Evolutionary conservation across 2,113 vertebrate genomes (phyloP), one percentile per base, ranked within the genome.

Genomic region (Aptenodytes forsteri): DNA sequence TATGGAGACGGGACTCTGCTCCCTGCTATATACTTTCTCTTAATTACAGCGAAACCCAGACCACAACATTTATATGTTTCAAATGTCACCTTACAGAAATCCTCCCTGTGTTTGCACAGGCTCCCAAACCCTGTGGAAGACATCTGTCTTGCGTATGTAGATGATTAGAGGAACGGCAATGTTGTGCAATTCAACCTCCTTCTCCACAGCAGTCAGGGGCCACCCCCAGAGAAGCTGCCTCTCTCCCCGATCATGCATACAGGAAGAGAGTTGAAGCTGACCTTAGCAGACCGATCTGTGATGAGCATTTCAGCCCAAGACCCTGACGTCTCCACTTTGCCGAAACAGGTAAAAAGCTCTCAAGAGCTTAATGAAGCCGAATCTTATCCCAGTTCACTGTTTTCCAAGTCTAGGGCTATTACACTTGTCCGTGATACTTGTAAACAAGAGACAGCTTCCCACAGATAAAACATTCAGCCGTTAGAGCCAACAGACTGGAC

Each of bases 221-320:
- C 50, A 40, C 50, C 23, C 34, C 32, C 26, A 30, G 32, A 52
- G 49, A 29, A 85, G 54, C 47, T 15, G 25, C 25, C 29, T 65
- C 44, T 65, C 40, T 58, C 59, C 44, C 46, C 3, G 2, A 13
- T 5, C 49, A 3, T 0, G 5, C 6, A 4, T 30, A 36, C 16
- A 10, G 54, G 44, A 79, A 56, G 20, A 20, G 77, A 86, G 70
- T 0, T 22, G 44, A 69, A 69, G 66, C 22, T 55, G 54, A 46
- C 36, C 55, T 46, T 30, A 44, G n/a, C 40, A 82, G 62, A 36
- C 23, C 1, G 2, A 67, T 20, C 54, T 6, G 1, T 10, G 38
- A 21, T 15, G 50, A 61, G 40, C 11, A 6, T 21, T 73, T 44
- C 67, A 70, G 11, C 20, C n/a, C 64, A 42, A 49, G 30, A 38